These are phyloP conservation scores for Pseudorectes ferrugineus DNA, from an alignment of 2,113 vertebrate species.

Conservation along the genomic window DNA sequence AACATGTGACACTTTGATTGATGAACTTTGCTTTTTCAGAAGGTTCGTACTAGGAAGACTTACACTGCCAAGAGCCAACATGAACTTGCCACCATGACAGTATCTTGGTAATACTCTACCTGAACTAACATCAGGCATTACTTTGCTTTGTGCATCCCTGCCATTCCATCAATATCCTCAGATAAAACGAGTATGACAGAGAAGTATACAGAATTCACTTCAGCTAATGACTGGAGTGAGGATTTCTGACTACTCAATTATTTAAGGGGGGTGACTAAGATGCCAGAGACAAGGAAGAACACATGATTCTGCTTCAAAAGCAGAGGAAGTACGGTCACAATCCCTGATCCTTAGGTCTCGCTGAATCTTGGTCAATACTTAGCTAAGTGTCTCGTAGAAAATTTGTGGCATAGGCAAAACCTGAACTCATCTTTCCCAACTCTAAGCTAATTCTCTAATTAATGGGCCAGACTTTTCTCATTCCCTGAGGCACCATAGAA, in stretches of 20 bases:
- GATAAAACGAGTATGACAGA: neutral
- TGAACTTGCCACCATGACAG: neutral
- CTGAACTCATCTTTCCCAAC: neutral
- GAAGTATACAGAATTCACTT: neutral
- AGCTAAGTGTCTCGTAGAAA: neutral
- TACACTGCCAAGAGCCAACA: neutral
- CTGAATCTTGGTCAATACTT: neutral
- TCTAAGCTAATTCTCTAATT: conserved; percentile 15
- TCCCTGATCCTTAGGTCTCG: neutral
- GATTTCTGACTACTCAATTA: neutral
- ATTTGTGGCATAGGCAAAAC: neutral
- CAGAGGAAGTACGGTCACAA: neutral
- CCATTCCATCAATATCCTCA: neutral
- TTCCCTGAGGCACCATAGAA: neutral
- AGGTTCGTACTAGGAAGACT: neutral
- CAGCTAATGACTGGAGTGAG: neutral
- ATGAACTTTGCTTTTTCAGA: neutral
- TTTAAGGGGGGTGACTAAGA: neutral
- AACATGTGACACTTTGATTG: neutral
- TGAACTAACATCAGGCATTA: neutral
- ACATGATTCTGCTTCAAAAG: neutral
- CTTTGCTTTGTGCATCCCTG: neutral
- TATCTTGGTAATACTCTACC: neutral
- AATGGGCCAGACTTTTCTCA: neutral
- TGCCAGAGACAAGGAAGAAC: neutral